phyloP scores from a whole-genome alignment of 1,140 invertebrate species.

The Diachasmimorpha longicaudata region DNA sequence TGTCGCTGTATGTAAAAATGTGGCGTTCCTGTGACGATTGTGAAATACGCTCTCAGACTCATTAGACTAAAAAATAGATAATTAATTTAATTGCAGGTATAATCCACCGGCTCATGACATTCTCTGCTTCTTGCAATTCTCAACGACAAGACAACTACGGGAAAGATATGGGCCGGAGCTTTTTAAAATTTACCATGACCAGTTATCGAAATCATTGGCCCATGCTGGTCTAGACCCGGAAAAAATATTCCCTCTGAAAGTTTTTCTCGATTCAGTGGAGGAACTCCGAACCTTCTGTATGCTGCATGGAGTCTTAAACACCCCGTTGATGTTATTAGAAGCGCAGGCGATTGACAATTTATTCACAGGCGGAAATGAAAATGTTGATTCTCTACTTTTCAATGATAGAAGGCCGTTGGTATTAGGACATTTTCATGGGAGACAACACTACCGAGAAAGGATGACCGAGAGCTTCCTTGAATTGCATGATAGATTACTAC shows the following conservation, averaged over 20 bases:
- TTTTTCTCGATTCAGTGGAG: conserved; percentile 39
- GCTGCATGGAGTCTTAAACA: conserved; percentile 41
- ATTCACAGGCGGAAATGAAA: conserved; percentile 34
- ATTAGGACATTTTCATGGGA: conserved; percentile 31
- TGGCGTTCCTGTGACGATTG: too few species aligned
- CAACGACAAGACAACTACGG: conserved; percentile 40
- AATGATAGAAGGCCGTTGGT: conserved; percentile 43
- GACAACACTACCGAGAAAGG: conserved; percentile 35
- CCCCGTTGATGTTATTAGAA: conserved; percentile 44
- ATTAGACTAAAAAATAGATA: too few species aligned
- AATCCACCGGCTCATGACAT: conserved; percentile 67
- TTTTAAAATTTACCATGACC: conserved; percentile 41
- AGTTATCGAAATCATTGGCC: conserved; percentile 24
- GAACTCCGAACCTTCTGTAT: conserved; percentile 40
- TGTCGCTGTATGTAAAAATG: too few species aligned
- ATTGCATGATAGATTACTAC: conserved; percentile 30
- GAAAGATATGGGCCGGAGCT: conserved; percentile 30
- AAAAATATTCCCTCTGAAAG: conserved; percentile 36
- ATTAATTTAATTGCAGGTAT: conserved; percentile 45
- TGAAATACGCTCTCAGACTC: too few species aligned
- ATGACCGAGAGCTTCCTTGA: conserved; percentile 42
- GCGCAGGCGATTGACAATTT: conserved; percentile 38
- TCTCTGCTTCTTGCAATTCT: conserved; percentile 46
- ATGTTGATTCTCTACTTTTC: conserved; percentile 38
- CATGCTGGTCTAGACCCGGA: conserved; percentile 32